Conservation (phyloP, 1,140 invertebrate genomes). For the Drosophila sp. region DNA sequence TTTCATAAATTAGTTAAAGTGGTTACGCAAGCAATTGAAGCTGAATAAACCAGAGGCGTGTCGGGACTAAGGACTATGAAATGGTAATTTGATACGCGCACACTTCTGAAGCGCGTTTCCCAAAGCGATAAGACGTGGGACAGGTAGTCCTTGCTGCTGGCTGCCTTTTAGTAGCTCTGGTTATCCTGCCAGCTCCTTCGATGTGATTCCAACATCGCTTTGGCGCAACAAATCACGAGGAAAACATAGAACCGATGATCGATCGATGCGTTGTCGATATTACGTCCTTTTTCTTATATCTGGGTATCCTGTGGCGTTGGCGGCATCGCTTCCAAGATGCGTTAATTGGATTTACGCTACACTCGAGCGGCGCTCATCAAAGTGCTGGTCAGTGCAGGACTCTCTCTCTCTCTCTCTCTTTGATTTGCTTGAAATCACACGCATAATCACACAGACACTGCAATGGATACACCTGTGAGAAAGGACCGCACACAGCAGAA, state of each 20-base stretch:
- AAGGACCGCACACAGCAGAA: constrained; percentile 67
- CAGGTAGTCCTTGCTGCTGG: constrained; percentile 55
- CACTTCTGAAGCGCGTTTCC: constrained; percentile 62
- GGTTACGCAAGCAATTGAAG: constrained; percentile 32
- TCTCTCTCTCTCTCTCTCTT: not conserved
- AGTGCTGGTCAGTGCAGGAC: constrained; percentile 57
- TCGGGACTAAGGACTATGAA: constrained; percentile 33
- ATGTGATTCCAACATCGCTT: constrained; percentile 6
- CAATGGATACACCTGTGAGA: constrained; percentile 63
- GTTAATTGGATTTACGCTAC: constrained; percentile 75
- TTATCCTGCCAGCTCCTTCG: constrained; percentile 11
- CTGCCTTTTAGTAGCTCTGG: not conserved
- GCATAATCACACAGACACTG: constrained; percentile 30
- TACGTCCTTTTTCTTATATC: constrained; percentile 25
- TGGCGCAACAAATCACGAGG: constrained; percentile 17
- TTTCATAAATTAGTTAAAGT: constrained; percentile 58
- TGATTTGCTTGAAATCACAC: constrained; percentile 58
- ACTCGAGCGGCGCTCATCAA: constrained; percentile 58
- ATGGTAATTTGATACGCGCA: constrained; percentile 75
- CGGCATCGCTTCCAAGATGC: constrained; percentile 35
- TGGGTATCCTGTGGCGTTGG: constrained; percentile 31
- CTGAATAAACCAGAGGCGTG: constrained; percentile 21
- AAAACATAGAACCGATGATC: constrained; percentile 56
- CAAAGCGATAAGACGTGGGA: not conserved
- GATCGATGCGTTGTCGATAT: constrained; percentile 22